These are phyloP conservation scores for Cylindroiulus punctatus DNA, from an alignment of 2,888 invertebrate species.

Conservation along the genomic window DNA sequence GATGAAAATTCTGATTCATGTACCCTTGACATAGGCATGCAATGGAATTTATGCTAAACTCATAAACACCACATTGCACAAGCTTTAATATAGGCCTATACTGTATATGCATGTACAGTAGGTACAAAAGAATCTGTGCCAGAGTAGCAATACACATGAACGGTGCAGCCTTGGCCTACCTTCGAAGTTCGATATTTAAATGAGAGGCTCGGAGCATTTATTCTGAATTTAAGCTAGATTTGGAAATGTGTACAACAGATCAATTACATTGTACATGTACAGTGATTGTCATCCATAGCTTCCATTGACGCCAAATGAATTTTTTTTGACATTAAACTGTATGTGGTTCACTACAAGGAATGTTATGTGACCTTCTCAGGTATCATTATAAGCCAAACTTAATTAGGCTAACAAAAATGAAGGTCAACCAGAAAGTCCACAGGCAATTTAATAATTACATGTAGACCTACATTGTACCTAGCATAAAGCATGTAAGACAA, in stretches of 20 bases:
- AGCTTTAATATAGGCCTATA: neutral
- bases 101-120: too few species aligned
- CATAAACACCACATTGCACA: neutral
- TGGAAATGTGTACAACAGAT: neutral
- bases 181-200: slow-evolving; percentile 4
- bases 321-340: neutral
- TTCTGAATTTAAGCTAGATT: neutral
- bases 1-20: slow-evolving; percentile 34
- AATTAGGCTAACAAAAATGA: slow-evolving; percentile 34
- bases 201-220: neutral
- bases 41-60: slow-evolving; percentile 10
- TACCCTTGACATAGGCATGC: slow-evolving; percentile 1
- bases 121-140: slow-evolving; percentile 11
- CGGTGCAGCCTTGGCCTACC: slow-evolving; percentile 5
- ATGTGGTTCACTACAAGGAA: neutral
- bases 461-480: neutral
- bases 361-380: neutral
- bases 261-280: neutral
- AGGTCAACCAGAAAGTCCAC: slow-evolving; percentile 35
- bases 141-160: neutral
- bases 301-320: neutral
- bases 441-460: neutral
- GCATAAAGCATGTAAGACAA: neutral
- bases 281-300: neutral
- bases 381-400: neutral